phyloP scores from a whole-genome alignment of 1,140 invertebrate species.

The Eriocheir sinensis region DNA sequence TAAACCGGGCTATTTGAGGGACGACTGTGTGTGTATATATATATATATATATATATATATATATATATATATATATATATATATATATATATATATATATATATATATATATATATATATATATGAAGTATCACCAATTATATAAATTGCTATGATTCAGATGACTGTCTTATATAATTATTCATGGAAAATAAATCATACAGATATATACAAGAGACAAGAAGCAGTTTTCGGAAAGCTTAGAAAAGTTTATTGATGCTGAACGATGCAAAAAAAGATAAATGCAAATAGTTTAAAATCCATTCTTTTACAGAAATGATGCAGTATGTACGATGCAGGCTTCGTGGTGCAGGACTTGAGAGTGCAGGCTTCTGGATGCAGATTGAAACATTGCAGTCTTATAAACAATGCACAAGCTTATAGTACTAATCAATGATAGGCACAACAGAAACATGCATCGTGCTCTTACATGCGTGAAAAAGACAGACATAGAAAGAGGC shows the following conservation, averaged over 20 bases:
- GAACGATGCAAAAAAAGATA: slow-evolving; percentile 59
- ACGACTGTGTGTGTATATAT: no score
- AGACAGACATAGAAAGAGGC: slow-evolving; percentile 53
- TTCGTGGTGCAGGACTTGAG: slow-evolving; percentile 64
- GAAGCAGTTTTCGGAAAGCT: slow-evolving; percentile 54
- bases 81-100: slow-evolving; percentile 34
- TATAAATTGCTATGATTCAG: not conserved
- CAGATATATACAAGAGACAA: slow-evolving; percentile 53
- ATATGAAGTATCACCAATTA: not conserved
- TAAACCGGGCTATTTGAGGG: no score
- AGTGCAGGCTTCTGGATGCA: slow-evolving; percentile 69
- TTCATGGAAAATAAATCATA: slow-evolving; percentile 40
- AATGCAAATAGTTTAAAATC: slow-evolving; percentile 73
- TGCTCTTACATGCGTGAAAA: slow-evolving; percentile 78
- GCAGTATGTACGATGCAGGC: slow-evolving; percentile 74
- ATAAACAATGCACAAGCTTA: slow-evolving; percentile 64
- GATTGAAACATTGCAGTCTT: slow-evolving; percentile 72
- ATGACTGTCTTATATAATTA: slow-evolving; percentile 17
- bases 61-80: slow-evolving; percentile 18
- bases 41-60: slow-evolving; percentile 14
- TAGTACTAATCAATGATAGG: slow-evolving; percentile 70
- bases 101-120: slow-evolving; percentile 35
- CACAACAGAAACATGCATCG: slow-evolving; percentile 79
- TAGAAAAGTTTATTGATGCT: slow-evolving; percentile 68
- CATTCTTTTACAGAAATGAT: slow-evolving; percentile 69